Percentiles rank a stretch among this genome's conserved stretches.
Conservation (phyloP, 1,140 invertebrate genomes). For the Achroia grisella region DNA sequence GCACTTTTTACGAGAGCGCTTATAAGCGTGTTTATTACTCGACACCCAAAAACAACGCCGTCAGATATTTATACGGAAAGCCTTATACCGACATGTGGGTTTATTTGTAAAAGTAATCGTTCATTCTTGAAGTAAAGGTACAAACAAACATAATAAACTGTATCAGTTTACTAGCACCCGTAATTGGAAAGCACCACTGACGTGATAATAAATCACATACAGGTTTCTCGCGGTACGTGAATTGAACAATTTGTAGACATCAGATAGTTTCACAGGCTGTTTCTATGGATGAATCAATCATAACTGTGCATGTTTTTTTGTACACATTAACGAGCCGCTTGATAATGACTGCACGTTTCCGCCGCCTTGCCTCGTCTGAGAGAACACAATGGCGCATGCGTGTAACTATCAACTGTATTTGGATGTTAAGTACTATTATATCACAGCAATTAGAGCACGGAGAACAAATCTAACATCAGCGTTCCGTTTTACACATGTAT, state of each 20-base stretch:
- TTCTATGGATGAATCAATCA: conserved; percentile 57
- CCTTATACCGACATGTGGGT: background rate
- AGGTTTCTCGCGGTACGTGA: conserved; percentile 35
- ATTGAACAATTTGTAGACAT: conserved; percentile 43
- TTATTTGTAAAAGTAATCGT: conserved; percentile 18
- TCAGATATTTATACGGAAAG: conserved; percentile 22
- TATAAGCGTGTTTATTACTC: conserved; percentile 56
- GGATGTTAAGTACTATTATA: conserved; percentile 29
- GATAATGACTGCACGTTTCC: conserved; percentile 46
- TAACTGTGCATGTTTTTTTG: conserved; percentile 42
- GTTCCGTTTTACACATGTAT: conserved; percentile 10
- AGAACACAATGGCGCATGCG: conserved; percentile 37
- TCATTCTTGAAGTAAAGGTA: background rate
- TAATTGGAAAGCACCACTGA: conserved; percentile 22
- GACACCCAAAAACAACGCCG: conserved; percentile 24
- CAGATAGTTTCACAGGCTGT: conserved; percentile 39
- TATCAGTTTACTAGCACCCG: conserved; percentile 12
- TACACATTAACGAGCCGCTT: conserved; percentile 42
- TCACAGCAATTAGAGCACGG: conserved; percentile 44
- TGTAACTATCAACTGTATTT: conserved; percentile 44
- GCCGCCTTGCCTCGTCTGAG: conserved; percentile 11
- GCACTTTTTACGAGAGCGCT: conserved; percentile 66
- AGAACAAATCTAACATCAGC: conserved; percentile 38
- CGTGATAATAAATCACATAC: conserved; percentile 29
- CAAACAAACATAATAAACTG: conserved; percentile 8